These are phyloP conservation scores for Belonocnema kinseyi DNA, from an alignment of 1,140 invertebrate genomes.

Conservation along the genomic window DNA sequence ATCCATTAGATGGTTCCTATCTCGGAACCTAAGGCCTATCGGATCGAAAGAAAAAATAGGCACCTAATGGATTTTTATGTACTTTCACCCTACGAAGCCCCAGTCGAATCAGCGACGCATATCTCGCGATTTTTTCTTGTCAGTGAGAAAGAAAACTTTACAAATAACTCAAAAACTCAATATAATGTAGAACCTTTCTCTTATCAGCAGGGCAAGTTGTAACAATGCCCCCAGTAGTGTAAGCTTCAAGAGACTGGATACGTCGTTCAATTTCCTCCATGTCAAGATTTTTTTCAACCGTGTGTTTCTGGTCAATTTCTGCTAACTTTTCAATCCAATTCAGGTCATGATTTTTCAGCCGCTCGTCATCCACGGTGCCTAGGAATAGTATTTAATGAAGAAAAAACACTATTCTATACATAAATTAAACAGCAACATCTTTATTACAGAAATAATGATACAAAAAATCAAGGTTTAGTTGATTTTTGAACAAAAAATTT, in stretches of 20 bases:
- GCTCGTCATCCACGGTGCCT: background rate
- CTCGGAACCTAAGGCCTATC: too few relatives aligned
- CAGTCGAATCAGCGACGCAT: too few relatives aligned
- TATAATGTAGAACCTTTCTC: background rate
- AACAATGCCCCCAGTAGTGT: background rate
- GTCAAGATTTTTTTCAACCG: background rate
- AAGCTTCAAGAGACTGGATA: background rate
- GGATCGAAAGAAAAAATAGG: too few relatives aligned
- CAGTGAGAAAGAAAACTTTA: background rate
- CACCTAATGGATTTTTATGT: too few relatives aligned
- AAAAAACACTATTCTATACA: background rate
- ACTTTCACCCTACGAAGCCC: too few relatives aligned
- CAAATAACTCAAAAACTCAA: background rate
- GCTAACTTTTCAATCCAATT: slow-evolving; percentile 16
- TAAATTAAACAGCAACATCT: background rate
- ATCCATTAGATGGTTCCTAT: too few relatives aligned
- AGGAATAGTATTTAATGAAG: background rate
- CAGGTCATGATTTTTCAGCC: background rate
- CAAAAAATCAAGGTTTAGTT: too few relatives aligned
- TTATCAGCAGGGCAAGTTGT: slow-evolving; percentile 7
- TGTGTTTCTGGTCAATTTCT: slow-evolving; percentile 12
- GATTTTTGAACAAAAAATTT: background rate
- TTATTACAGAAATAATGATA: background rate
- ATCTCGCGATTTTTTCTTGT: too few relatives aligned
- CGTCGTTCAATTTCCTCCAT: background rate